phyloP scores from a whole-genome alignment of 92 coral and sea anemone species.

The Palythoa caribaeorum region DNA sequence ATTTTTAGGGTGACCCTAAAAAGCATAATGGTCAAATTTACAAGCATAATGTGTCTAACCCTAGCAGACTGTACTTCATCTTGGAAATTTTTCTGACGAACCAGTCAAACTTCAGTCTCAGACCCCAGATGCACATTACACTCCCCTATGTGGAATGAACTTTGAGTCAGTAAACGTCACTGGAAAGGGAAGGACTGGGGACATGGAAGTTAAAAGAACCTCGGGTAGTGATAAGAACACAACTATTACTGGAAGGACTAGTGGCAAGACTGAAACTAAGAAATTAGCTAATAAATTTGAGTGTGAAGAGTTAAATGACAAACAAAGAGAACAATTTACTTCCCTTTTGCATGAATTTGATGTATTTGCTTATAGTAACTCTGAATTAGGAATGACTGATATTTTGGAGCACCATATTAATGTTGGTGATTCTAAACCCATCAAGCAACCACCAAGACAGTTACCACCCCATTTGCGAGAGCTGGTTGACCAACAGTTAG shows the following conservation, averaged over 20 bases:
- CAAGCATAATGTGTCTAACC: too few species aligned
- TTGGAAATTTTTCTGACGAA: too few species aligned
- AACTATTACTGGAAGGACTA: too few species aligned
- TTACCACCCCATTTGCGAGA: background rate
- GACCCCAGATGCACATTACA: conserved; percentile 41
- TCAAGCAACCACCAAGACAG: conserved; percentile 4
- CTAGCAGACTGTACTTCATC: too few species aligned
- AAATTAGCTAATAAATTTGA: background rate
- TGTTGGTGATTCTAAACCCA: background rate
- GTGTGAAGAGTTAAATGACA: conserved; percentile 23
- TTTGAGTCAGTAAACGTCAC: conserved; percentile 31
- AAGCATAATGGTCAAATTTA: too few species aligned
- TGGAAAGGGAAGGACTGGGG: conserved; percentile 14
- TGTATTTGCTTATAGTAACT: conserved; percentile 42
- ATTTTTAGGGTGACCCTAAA: too few species aligned
- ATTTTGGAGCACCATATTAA: conserved; percentile 32
- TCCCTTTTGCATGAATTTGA: conserved; percentile 38
- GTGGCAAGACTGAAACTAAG: background rate
- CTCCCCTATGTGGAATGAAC: conserved; percentile 44
- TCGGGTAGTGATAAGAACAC: too few species aligned
- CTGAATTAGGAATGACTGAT: conserved; percentile 44
- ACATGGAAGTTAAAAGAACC: background rate
- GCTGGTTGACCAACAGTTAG: conserved; percentile 52
- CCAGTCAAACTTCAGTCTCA: too few species aligned
- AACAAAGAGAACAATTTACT: conserved; percentile 28